Base-by-base conservation (phyloP, 2,888 invertebrate species). In the Macaria liturata region DNA sequence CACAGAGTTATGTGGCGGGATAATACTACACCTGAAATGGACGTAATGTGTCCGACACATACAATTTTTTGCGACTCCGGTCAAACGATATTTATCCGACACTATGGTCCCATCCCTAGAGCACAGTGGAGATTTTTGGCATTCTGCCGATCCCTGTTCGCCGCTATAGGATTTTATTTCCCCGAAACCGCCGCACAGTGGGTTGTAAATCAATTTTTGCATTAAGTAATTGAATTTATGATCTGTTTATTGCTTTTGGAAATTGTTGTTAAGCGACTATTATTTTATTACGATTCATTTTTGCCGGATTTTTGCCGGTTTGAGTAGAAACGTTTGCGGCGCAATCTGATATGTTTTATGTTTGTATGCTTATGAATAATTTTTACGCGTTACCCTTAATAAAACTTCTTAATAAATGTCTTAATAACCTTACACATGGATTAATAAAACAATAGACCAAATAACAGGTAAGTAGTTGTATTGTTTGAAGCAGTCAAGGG, bases 201-300 rank as follows among this genome's bases (percentile, higher is more conserved):
- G 66, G 61, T 70, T 64, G 72, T 90, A 89, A 89, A 91, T 90
- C 89, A 88, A 82, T 83, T 87, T 86, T 83, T 86, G 85, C 86
- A 88, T 89, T 86, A 86, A 86, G 83, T 88, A 87, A 90, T 89
- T 89, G 84, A 86, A 89, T 90, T 86, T 87, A 88, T 82, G 83
- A 78, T 73, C 84, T 86, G 88, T 88, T 91, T 88, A 90, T 89
- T 86, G 84, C 83, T 77, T 77, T 72, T 75, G 81, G 79, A 85
- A 83, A 88, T 87, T 81, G 85, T 80, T 84, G 83, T 82, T 83
- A 84, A 88, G 76, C 78, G 83, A 72, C 85, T 80, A 84, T 83
- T 83, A 75, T 81, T 67, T 65, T 67, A 78, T 75, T 74, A 65
- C 65, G 68, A 69, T 74, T 75, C 70, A 62, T 68, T 64, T 61